A percentile compares a stretch with the other conserved stretches of the same genome.
phyloP scores from a whole-genome alignment of 2,797 vertebrate genomes.

The Acropternis orthonyx region DNA sequence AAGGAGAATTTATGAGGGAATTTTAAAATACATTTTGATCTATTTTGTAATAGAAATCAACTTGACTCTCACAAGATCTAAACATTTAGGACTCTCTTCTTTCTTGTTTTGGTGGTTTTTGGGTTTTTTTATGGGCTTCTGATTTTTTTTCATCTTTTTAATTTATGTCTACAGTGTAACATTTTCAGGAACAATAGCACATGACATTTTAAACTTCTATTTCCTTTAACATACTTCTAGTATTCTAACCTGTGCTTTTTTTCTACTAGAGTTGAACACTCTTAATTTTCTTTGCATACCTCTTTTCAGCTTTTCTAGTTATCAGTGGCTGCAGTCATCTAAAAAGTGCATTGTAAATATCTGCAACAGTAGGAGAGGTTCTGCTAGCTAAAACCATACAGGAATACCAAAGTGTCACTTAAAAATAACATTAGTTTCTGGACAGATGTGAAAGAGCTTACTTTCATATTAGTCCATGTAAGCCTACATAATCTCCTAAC shows the following conservation, averaged over 20 bases:
- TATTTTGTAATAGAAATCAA: not conserved
- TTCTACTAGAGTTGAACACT: not conserved
- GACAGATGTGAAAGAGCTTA: constrained; percentile 51
- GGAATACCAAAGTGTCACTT: not conserved
- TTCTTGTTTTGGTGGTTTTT: too few species aligned
- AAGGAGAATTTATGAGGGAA: not conserved
- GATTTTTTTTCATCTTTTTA: not conserved
- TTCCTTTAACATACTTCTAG: not conserved
- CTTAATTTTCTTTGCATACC: not conserved
- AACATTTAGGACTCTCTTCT: not conserved
- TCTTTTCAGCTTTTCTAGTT: not conserved
- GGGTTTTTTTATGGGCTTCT: not conserved
- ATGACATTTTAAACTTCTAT: not conserved
- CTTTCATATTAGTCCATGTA: constrained; percentile 30
- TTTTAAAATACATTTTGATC: not conserved
- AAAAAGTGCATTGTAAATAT: not conserved
- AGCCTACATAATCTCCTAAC: constrained; percentile 43
- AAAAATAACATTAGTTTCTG: constrained; percentile 25
- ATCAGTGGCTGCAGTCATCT: not conserved
- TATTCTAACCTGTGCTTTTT: not conserved
- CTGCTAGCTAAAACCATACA: not conserved
- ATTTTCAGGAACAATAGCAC: not conserved
- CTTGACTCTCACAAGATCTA: not conserved
- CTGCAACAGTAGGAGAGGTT: not conserved
- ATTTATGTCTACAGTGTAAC: not conserved